phyloP scores from a whole-genome alignment of 1,140 invertebrate genomes.

The Spodoptera frugiperda region DNA sequence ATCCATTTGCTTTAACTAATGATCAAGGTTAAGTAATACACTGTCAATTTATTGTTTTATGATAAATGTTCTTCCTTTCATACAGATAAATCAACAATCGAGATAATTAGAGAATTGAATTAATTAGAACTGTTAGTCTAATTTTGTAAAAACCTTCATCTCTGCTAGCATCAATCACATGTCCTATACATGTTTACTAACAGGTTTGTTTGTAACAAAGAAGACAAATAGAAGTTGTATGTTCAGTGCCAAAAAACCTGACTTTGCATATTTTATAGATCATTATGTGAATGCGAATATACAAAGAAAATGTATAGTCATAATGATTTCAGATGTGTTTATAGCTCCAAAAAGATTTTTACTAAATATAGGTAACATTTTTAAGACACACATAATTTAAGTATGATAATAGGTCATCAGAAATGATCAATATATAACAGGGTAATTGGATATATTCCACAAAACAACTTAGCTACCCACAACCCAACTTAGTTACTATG shows the following conservation, averaged over 20 bases:
- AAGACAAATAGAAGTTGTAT: not conserved
- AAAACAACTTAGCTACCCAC: too few relatives aligned
- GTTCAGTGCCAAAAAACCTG: constrained; percentile 19
- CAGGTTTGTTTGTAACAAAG: constrained; percentile 5
- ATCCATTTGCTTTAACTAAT: not conserved
- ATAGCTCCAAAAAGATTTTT: not conserved
- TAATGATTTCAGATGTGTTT: not conserved
- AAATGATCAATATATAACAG: too few relatives aligned
- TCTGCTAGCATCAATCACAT: too few relatives aligned
- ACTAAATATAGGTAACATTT: not conserved
- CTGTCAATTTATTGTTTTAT: not conserved
- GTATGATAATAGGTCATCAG: too few relatives aligned
- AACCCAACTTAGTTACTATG: too few relatives aligned
- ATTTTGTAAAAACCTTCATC: too few relatives aligned
- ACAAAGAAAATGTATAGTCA: not conserved
- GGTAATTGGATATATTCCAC: too few relatives aligned
- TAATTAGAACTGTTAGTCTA: too few relatives aligned
- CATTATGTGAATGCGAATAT: too few relatives aligned
- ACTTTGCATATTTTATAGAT: not conserved
- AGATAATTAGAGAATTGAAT: too few relatives aligned
- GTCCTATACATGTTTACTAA: too few relatives aligned
- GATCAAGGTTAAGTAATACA: not conserved
- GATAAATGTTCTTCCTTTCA: not conserved
- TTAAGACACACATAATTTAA: not conserved
- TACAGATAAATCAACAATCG: too few relatives aligned